These are phyloP conservation scores for Epistrophella euchroma DNA, from an alignment of 2,888 invertebrate genomes.

Conservation along the genomic window DNA sequence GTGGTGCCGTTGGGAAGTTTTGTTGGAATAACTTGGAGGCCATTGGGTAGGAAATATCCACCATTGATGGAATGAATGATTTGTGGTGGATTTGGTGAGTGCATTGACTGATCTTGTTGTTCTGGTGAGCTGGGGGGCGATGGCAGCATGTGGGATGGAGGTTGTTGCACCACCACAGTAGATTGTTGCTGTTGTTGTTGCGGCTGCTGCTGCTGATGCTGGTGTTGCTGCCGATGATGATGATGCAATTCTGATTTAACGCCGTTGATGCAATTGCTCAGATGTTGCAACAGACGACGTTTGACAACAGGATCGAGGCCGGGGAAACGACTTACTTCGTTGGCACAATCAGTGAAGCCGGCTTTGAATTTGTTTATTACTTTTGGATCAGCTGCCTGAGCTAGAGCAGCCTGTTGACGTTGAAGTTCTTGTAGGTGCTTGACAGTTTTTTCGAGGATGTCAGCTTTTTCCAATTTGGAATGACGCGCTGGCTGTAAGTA, in stretches of 20 bases:
- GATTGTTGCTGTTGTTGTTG: constrained; percentile 78
- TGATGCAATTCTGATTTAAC: constrained; percentile 82
- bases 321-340: constrained; percentile 90
- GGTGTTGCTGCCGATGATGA: constrained; percentile 76
- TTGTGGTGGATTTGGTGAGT: constrained; percentile 79
- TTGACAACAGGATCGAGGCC: constrained; percentile 90
- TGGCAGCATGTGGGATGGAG: constrained; percentile 86
- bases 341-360: constrained; percentile 95
- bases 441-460: constrained; percentile 97
- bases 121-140: constrained; percentile 83
- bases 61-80: constrained; percentile 84
- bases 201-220: constrained; percentile 78
- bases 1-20: constrained; percentile 93
- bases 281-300: constrained; percentile 90
- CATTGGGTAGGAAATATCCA: constrained; percentile 88
- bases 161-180: constrained; percentile 79
- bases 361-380: constrained; percentile 93
- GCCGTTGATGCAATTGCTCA: constrained; percentile 88
- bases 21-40: constrained; percentile 92
- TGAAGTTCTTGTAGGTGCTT: constrained; percentile 95
- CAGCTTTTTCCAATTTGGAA: constrained; percentile 97
- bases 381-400: constrained; percentile 92
- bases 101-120: constrained; percentile 78
- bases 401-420: constrained; percentile 92
- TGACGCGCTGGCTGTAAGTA: constrained; percentile 93